phyloP scores from a whole-genome alignment of 2,797 vertebrate genomes.

The Enteromius viviparus region DNA sequence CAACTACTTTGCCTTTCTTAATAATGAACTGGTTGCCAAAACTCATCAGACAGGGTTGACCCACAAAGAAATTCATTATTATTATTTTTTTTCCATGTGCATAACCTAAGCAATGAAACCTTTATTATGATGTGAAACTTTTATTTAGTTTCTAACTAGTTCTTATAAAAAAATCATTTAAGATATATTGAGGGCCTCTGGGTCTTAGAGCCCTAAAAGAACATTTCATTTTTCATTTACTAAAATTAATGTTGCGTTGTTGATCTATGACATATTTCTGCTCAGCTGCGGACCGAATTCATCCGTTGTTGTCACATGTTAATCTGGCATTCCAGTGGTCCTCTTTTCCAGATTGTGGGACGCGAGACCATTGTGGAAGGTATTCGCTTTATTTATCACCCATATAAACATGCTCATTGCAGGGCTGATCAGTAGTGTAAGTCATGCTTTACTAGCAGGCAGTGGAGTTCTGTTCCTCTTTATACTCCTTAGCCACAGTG shows the following conservation, averaged over 20 bases:
- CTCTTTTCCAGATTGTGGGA: conserved; percentile 43
- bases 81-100: too few relatives aligned
- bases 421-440: conserved; percentile 58
- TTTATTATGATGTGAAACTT: background rate
- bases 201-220: background rate
- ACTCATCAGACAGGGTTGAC: background rate
- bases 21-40: background rate
- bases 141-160: background rate
- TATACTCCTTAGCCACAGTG: conserved; percentile 71
- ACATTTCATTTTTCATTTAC: background rate
- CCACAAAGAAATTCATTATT: too few relatives aligned
- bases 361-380: conserved; percentile 36
- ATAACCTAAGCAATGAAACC: background rate
- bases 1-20: background rate
- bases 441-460: conserved; percentile 55
- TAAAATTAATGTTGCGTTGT: background rate
- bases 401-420: conserved; percentile 52
- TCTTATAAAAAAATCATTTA: background rate
- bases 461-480: conserved; percentile 70
- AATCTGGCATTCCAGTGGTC: conserved; percentile 20
- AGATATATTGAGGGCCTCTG: background rate
- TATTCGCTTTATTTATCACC: conserved; percentile 54
- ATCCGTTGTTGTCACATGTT: conserved; percentile 32
- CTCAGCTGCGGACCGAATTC: background rate
- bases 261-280: conserved; percentile 23